These are phyloP conservation scores for Sphaeridia pumilis DNA, from an alignment of 2,888 invertebrate species.

Conservation along the genomic window DNA sequence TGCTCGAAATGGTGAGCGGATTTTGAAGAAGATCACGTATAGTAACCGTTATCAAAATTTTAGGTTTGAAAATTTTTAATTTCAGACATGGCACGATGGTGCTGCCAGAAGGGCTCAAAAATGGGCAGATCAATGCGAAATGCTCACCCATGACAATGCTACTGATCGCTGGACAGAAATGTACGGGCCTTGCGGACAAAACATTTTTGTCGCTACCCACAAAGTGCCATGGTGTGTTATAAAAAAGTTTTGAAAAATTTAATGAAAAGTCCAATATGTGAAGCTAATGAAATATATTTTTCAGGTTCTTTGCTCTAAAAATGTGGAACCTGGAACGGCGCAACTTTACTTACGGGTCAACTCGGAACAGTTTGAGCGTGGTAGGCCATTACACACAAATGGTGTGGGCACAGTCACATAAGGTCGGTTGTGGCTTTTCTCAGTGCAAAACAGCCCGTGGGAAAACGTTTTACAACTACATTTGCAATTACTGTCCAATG, in stretches of 20 bases:
- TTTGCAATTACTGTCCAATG: conserved; percentile 76
- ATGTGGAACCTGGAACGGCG: conserved; percentile 65
- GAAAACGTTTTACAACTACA: conserved; percentile 60
- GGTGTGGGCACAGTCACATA: conserved; percentile 67
- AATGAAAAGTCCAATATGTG: not conserved
- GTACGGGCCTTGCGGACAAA: conserved; percentile 66
- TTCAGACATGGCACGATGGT: conserved; percentile 59
- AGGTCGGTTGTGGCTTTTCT: conserved; percentile 63
- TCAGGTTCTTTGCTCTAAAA: conserved; percentile 65
- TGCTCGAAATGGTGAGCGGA: conserved; percentile 58
- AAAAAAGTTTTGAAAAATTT: not conserved
- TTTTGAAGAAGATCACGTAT: too few species aligned
- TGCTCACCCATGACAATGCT: conserved; percentile 56
- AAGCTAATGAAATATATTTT: not conserved
- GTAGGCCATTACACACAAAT: conserved; percentile 72
- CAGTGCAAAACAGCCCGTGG: conserved; percentile 45
- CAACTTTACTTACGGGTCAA: conserved; percentile 58
- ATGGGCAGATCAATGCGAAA: conserved; percentile 60
- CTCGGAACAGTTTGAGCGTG: conserved; percentile 48
- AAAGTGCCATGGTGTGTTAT: conserved; percentile 69
- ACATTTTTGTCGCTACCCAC: conserved; percentile 66
- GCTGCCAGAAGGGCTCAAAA: conserved; percentile 60
- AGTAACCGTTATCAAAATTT: too few species aligned
- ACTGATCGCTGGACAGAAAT: conserved; percentile 53
- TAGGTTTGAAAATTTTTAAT: too few species aligned